Base-by-base conservation (phyloP, 2,888 invertebrate species). In the Drosophila austrosaltans region DNA sequence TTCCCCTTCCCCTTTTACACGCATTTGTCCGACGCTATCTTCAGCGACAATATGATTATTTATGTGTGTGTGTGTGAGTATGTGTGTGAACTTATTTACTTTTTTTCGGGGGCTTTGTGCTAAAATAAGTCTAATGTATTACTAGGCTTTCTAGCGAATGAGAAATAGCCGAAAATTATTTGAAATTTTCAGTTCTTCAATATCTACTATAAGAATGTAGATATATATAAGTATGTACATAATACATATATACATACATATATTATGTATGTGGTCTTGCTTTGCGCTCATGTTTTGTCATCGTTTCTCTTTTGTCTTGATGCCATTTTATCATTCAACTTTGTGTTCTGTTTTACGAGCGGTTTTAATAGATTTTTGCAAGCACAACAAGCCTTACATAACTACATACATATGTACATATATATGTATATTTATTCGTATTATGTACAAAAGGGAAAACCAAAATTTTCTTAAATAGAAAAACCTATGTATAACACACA, bases 51-150 rank as follows among this genome's bases (percentile, higher is more conserved):
- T 48, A 36, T 56, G 36, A 25, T 36, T 12, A 10, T 40, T 1
- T 40, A 25, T n/a, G 40, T 5, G 25, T 36, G 20, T 54, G 63
- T 65, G 62, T 62, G 59, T 73, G 54, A 39, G 57, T 57, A 42
- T 53, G 63, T 71, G 72, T 72, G 72, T 72, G 56, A 63, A 65
- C 64, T 78, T 79, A 82, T 79, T 79, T 82, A 82, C 86, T 83
- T 79, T 73, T 86, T 78, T 78, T 77, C 72, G 66, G 82, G 84
- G 85, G 80, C 82, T 87, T 83, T 76, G 82, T 82, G 86, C 82
- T 83, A 83, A 83, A 83, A 78, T 83, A 87, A 87, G 87, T 83
- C 84, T 76, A 77, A 87, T 84, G 74, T 83, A 85, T 83, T 83
- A 83, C 83, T 83, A 79, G 88, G 82, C 79, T 79, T 80, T 76